These are phyloP conservation scores for Galerucella calmariensis DNA, from an alignment of 2,888 invertebrate species.

Conservation along the genomic window DNA sequence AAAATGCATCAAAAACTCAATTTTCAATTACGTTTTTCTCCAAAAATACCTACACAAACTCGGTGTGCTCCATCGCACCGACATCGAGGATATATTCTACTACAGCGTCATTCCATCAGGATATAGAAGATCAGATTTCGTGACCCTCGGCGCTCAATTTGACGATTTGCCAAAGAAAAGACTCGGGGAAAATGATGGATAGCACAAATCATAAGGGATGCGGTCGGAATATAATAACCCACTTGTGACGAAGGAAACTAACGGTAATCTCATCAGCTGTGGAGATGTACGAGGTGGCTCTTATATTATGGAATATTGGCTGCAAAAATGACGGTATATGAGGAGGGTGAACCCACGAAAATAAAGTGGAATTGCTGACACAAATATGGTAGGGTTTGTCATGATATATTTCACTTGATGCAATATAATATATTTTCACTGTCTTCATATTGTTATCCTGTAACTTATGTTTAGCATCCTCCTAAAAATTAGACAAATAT, in stretches of 20 bases:
- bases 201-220: conserved; percentile 60
- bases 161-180: conserved; percentile 61
- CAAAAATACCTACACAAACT: background rate
- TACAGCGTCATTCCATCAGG: conserved; percentile 34
- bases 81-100: conserved; percentile 17
- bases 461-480: too few species aligned
- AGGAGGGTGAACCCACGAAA: background rate
- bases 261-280: conserved; percentile 46
- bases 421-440: background rate
- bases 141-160: conserved; percentile 60
- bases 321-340: too few species aligned
- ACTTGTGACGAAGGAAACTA: conserved; percentile 52
- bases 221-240: conserved; percentile 61
- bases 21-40: conserved; percentile 13
- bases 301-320: background rate
- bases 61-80: conserved; percentile 3
- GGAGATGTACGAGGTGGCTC: conserved; percentile 36
- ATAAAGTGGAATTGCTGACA: background rate
- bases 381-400: too few species aligned
- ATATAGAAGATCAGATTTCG: conserved; percentile 60
- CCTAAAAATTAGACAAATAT: too few species aligned
- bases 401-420: background rate
- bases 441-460: too few species aligned
- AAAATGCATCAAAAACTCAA: conserved; percentile 4
- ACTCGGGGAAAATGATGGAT: conserved; percentile 60